Conservation (phyloP, 1,140 invertebrate genomes). For the Rhyacophila brunnea region DNA sequence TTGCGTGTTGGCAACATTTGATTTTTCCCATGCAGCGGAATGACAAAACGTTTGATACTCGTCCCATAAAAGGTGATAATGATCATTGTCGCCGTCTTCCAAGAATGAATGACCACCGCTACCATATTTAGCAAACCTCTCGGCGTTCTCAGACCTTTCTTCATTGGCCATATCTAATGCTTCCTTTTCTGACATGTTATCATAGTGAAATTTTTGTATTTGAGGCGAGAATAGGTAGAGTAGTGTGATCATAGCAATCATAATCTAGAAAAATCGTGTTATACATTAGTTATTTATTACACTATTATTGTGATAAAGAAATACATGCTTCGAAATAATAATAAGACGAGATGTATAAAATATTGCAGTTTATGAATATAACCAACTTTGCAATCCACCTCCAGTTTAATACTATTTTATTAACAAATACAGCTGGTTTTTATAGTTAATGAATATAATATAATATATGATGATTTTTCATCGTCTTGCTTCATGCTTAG, state of each 20-base stretch:
- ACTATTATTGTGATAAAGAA: no score
- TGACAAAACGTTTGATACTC: conserved; percentile 71
- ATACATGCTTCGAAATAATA: no score
- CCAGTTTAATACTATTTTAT: no score
- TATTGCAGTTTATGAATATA: no score
- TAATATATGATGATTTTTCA: no score
- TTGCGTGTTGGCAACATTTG: conserved; percentile 66
- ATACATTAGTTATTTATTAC: no score
- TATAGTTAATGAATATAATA: no score
- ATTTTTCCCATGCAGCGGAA: conserved; percentile 64
- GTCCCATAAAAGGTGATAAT: conserved; percentile 59
- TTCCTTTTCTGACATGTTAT: conserved; percentile 23
- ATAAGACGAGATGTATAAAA: no score
- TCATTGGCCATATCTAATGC: conserved; percentile 33
- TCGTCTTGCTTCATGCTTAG: no score
- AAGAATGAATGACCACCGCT: conserved; percentile 17
- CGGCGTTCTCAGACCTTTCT: conserved; percentile 38
- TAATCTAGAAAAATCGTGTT: conserved; percentile 26
- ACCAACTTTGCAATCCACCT: no score
- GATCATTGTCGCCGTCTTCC: conserved; percentile 25
- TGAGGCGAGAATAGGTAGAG: conserved; percentile 25
- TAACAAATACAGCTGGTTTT: no score
- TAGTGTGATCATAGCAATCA: conserved; percentile 17
- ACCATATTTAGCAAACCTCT: conserved; percentile 37
- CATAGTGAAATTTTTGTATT: conserved; percentile 27